Base-by-base conservation (phyloP, 2,797 vertebrate genomes). In the Phoxinus dragarum region DNA sequence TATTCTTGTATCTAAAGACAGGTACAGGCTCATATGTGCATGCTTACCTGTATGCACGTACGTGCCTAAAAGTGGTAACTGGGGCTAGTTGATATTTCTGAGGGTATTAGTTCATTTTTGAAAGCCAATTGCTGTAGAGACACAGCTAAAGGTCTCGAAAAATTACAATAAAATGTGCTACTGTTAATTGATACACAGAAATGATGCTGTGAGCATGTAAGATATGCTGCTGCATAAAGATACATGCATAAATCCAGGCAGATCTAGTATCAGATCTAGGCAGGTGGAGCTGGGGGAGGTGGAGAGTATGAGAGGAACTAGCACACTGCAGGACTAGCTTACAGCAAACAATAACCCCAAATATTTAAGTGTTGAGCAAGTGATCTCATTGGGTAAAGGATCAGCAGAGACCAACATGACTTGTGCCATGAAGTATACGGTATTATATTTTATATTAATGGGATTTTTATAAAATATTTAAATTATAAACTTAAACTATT, bases 1-100 rank as follows among this genome's bases (percentile, higher is more conserved):
- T 87, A 84, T 89, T 86, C 91, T 90, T 31, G 0, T 47, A 81
- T 64, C 31, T 68, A 86, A n/a, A 75, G 66, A 67, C 68, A 85
- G 83, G 81, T 21, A 59, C 68, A 75, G 27, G 76, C 52, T 85
- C 73, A 84, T 81, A 86, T 71, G 54, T 31, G 52, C 73, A 54
- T 31, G 14, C 34, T 10, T 27, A 68, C 74, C 52, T 77, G 23
- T 12, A 3, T 0, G 1, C 1, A 1, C 10, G 0, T 17, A 5
- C 4, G 2, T 12, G 23, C 73, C 68, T 72, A 64, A 56, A 73
- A 31, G 16, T 47, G 27, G 3, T 49, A 34, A 21, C n/a, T 74
- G 4, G 27, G 44, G 7, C 4, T 73, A 34, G 27, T 52, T 27
- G 52, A 34, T 36, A 75, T 54, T 36, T 7, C 10, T 52, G 73